Base-by-base conservation (phyloP, 2,113 vertebrate species). In the Osmerus mordax region DNA sequence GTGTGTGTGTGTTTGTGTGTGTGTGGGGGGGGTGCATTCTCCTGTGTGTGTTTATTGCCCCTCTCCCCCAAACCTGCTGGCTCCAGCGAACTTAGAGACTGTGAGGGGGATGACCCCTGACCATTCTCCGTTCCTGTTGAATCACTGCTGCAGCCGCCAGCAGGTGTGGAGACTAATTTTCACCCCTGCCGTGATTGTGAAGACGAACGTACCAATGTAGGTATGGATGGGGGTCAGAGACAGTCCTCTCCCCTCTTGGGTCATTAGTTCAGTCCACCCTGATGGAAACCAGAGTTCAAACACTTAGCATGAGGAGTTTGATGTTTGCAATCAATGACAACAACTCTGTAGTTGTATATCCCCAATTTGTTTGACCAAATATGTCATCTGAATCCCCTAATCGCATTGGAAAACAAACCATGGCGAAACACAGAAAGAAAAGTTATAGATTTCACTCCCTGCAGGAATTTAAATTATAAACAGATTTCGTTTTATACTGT, bases 121-220 rank as follows among this genome's bases (percentile, higher is more conserved):
- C 87, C 86, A 86, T 66, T 80, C 41, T 12, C 75, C 73, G 74
- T 87, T 87, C 82, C 83, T 82, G 81, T 86, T 75, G 79, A 83
- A 75, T 85, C 74, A 56, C 81, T 84, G 82, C 82, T 84, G 71
- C 64, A 71, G 71, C 62, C 21, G 79, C 76, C 61, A 82, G 86
- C 91, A 91, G 90, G 91, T 91, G 91, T 85, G 77, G 55, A 14
- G 78, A 82, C 85, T 88, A 73, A 54, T 87, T 89, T 88, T 90
- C 82, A 85, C 81, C 81, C 72, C 80, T 75, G 76, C 81, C 83
- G 82, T 76, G 74, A 41, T 69, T 25, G 15, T 28, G 16, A 29
- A n/a, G 25, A 32, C 15, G 15, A 63, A 63, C 29, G 58, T 14
- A 18, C 41, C 2, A 47, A 47, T 11, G 2, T 47, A 47, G 41